Base-by-base conservation (phyloP, 1,140 invertebrate genomes). In the Diorhabda elongata region DNA sequence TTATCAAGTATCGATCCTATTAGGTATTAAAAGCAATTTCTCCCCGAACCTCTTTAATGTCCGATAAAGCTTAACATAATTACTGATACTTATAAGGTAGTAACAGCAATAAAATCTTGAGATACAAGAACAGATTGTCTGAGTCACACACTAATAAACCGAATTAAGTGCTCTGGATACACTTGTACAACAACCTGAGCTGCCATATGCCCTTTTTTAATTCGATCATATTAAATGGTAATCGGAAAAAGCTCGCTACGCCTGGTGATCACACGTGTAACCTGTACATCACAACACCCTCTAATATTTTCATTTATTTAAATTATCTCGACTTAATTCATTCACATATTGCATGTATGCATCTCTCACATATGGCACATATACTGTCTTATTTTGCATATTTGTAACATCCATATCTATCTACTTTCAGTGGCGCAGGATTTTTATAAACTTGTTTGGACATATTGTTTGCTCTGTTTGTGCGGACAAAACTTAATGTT, bases 271-370 rank as follows among this genome's bases (percentile, higher is more conserved):
- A 62, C 61, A 62, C 61, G 61, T 62, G 61, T 62, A 62, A 62
- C 61, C 61, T 62, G 61, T 62, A 44, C 61, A 62, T 62, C 61
- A 62, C 43, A n/a, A 62, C 61, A 44, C 61, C 61, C 61, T 62
- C 61, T 62, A 52, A 62, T 62, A 62, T 62, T 62, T 44, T 62
- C 61, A 62, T 62, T 62, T 44, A 62, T 62, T 62, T 62, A 62
- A 44, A 62, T 62, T 62, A 62, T 62, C 7, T 62, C 61, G 11
- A 62, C 43, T 62, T 43, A 62, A 62, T 62, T 62, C 61, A 62
- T 62, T 62, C 44, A 62, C 61, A 62, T 62, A 62, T 62, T 62
- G 61, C 61, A 62, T 62, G 61, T 62, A 44, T 44, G 61, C 61
- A 52, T 52, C 47, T 52, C 61, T 62, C 61, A 62, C 61, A 62